Percentiles rank a stretch among this genome's conserved stretches.
Evolutionary conservation across 1,140 invertebrate genomes (phyloP).

Genomic region (Drosophila prosaltans): DNA sequence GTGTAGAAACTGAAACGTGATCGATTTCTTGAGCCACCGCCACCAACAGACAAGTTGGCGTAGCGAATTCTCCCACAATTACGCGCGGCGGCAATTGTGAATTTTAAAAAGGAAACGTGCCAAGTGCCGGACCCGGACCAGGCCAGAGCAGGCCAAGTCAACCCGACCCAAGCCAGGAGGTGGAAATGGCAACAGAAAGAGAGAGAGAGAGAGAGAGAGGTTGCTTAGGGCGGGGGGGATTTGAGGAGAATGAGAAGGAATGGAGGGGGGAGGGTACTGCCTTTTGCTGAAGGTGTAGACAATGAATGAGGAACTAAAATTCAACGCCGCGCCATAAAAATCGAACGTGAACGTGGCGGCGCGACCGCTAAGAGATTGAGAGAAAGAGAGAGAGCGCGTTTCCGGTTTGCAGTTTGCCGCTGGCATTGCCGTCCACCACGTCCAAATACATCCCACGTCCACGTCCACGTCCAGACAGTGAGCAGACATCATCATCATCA

Average conservation of each 20-base stretch:
- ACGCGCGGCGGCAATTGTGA: constrained; percentile 76
- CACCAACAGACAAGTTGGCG: constrained; percentile 63
- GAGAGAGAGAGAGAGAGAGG: constrained; percentile 5
- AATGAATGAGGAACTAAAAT: constrained; percentile 75
- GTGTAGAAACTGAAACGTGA: constrained; percentile 75
- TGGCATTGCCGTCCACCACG: constrained; percentile 23
- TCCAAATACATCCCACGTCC: constrained; percentile 26
- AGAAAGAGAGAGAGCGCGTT: constrained; percentile 44
- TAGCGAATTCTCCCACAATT: constrained; percentile 78
- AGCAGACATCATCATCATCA: constrained; percentile 55
- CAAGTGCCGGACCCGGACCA: constrained; percentile 55
- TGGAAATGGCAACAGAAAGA: constrained; percentile 5
- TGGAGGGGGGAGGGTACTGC: not conserved
- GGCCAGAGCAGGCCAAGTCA: not conserved
- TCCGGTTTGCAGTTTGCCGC: constrained; percentile 45
- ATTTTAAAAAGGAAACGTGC: constrained; percentile 81
- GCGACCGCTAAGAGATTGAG: not conserved
- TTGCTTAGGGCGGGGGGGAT: not conserved
- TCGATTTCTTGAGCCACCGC: constrained; percentile 65
- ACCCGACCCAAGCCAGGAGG: constrained; percentile 1
- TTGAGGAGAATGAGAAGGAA: constrained; percentile 7
- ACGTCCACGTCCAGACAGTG: constrained; percentile 70
- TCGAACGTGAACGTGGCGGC: constrained; percentile 65
- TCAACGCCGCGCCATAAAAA: constrained; percentile 70
- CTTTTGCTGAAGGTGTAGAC: constrained; percentile 47